Base-by-base conservation (phyloP, 2,113 vertebrate genomes). In the Murina feae region DNA sequence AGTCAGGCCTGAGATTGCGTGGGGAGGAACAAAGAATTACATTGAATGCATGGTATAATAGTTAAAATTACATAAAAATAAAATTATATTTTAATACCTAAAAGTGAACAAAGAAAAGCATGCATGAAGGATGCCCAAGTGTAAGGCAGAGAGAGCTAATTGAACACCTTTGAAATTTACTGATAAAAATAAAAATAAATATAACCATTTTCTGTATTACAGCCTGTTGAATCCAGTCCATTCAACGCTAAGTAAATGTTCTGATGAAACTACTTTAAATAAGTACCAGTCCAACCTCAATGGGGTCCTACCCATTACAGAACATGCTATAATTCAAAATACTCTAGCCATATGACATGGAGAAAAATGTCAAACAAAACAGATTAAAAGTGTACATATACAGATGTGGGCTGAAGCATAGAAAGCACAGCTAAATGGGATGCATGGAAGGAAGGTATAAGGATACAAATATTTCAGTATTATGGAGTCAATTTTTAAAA, bases 41-140 rank as follows among this genome's bases (percentile, higher is more conserved):
- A 83, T 18, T 91, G 42, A 94, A 93, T 79, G 7, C 79, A n/a
- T 78, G 0, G 0, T n/a, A 65, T 69, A 83, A 75, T 23, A 69
- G 30, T 69, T 89, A 16, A 95, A 96, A 86, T 69, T 74, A 35
- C 39, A 71, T 66, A 47, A 94, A 90, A 95, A 39, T 47, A 2
- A 63, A 85, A 82, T 58, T 37, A 3, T 83, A 82, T 91, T 9
- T 75, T 90, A 82, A 79, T 91, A 74, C 42, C 17, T 75, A 39
- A 76, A 86, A 83, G 42, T 72, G 63, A 89, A 69, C 23, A 7
- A 42, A 80, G 72, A 84, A 71, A 44, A 23, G 1, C 32, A 69
- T 93, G 25, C 32, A 49, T 86, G 55, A 86, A 68, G 75, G 32
- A 23, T 89, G 23, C 3, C 13, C 12, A 88, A 32, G n/a, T 86